Evolutionary conservation across 2,888 invertebrate genomes (phyloP).

Genomic region (Tipula vernalis): DNA sequence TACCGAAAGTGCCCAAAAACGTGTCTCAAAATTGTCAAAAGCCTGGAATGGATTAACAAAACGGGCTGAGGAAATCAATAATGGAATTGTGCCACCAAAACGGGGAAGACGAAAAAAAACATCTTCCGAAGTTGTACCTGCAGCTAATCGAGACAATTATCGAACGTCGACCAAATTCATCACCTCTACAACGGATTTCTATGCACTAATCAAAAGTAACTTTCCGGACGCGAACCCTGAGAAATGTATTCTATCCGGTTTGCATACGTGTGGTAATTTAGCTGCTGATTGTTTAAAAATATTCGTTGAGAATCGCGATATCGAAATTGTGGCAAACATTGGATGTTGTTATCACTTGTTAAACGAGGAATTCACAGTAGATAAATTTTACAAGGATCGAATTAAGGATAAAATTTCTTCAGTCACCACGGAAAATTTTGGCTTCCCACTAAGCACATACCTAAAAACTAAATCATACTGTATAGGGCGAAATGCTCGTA

Average conservation of each 20-base stretch:
- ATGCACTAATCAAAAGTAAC: constrained; percentile 36
- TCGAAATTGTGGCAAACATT: constrained; percentile 58
- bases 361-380: constrained; percentile 40
- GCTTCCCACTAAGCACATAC: constrained; percentile 57
- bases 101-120: constrained; percentile 21
- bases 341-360: constrained; percentile 86
- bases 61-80: constrained; percentile 37
- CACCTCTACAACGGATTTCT: constrained; percentile 44
- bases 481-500: constrained; percentile 66
- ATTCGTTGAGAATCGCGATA: constrained; percentile 43
- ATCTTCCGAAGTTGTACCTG: neutral
- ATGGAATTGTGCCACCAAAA: constrained; percentile 27
- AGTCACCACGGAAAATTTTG: constrained; percentile 24
- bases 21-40: constrained; percentile 29
- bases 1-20: constrained; percentile 48
- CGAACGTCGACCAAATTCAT: constrained; percentile 50
- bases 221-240: constrained; percentile 33
- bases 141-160: constrained; percentile 33
- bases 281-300: constrained; percentile 58
- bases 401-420: constrained; percentile 11
- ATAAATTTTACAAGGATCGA: constrained; percentile 29
- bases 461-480: constrained; percentile 37
- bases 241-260: constrained; percentile 50
- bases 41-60: constrained; percentile 46
- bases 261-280: constrained; percentile 84